Evolutionary conservation across 2,113 vertebrate species (phyloP).

Genomic region (Cyanoderma ruficeps): DNA sequence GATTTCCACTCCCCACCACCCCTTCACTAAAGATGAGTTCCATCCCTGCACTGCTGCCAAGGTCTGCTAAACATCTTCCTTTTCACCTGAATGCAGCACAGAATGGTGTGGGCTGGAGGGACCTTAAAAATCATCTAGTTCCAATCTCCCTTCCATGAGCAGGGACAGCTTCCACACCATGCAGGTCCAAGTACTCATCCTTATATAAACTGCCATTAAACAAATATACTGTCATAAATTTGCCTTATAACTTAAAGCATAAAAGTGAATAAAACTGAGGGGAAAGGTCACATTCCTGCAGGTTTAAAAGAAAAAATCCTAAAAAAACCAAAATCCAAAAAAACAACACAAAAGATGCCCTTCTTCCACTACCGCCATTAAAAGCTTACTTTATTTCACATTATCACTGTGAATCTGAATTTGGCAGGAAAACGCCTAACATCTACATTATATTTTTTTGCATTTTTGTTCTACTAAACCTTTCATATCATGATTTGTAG

Average conservation of each 20-base stretch:
- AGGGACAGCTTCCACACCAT: not conserved
- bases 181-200: not conserved
- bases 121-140: not conserved
- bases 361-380: not conserved
- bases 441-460: not conserved
- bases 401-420: not conserved
- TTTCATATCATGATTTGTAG: not conserved
- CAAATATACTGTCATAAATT: not conserved
- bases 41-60: not conserved
- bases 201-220: not conserved
- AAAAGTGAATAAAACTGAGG: not conserved
- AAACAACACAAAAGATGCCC: accelerated
- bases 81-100: not conserved
- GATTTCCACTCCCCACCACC: accelerated
- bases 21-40: not conserved
- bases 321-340: not conserved
- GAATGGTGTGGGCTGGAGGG: too few species aligned
- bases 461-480: not conserved
- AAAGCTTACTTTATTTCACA: not conserved
- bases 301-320: not conserved
- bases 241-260: not conserved
- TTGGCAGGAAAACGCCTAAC: not conserved
- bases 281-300: not conserved
- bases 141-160: not conserved
- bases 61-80: not conserved